Conservation (phyloP, 1,140 invertebrate species). For the Papilio dardanus region DNA sequence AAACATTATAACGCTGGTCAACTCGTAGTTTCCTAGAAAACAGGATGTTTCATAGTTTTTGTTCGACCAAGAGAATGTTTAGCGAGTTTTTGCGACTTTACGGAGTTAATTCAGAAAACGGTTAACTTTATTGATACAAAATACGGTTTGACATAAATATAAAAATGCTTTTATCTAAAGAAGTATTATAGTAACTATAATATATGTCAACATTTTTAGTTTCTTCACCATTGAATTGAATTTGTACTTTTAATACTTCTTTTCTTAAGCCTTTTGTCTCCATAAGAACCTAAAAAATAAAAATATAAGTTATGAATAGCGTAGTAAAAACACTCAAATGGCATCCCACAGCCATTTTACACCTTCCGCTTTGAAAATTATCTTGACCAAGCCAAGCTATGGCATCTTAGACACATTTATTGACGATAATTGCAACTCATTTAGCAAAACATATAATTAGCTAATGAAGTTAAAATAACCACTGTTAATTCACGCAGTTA, state of each 20-base stretch:
- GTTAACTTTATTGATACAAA: not conserved
- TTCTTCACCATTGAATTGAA: not conserved
- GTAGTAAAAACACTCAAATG: not conserved
- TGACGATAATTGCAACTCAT: not conserved
- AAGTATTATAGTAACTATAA: not conserved
- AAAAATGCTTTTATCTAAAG: not conserved
- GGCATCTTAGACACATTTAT: not conserved
- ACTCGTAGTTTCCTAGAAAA: not conserved
- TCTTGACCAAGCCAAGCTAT: not conserved
- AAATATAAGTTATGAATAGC: not conserved
- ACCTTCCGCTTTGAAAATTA: not conserved
- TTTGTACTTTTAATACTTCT: not conserved
- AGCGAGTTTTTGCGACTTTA: not conserved
- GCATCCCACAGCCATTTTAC: not conserved
- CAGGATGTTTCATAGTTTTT: not conserved
- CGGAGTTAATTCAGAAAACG: not conserved
- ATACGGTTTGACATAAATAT: not conserved
- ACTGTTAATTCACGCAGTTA: not conserved
- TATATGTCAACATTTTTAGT: no score
- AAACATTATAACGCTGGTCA: not conserved
- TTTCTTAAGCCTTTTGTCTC: not conserved
- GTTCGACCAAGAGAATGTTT: not conserved
- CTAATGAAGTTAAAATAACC: not conserved
- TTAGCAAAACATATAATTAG: conserved; percentile 1
- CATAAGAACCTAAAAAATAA: not conserved